phyloP scores from a whole-genome alignment of 2,888 invertebrate species.

The Hetaerina titia region DNA sequence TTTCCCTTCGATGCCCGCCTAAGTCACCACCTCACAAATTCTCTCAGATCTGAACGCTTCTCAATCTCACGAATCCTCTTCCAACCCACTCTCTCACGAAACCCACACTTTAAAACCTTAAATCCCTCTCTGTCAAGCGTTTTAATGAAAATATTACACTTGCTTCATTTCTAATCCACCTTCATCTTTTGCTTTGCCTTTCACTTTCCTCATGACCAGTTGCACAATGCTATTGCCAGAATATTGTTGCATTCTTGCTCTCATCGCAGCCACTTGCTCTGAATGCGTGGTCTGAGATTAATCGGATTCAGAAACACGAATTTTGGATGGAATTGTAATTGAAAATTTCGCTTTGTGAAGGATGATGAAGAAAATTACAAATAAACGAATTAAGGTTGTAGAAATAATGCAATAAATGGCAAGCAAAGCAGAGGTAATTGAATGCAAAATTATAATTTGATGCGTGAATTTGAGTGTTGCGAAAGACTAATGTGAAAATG shows the following conservation, averaged over 20 bases:
- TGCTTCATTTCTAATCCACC: background rate
- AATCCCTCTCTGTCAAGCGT: background rate
- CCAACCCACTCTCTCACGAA: background rate
- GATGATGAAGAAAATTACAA: background rate
- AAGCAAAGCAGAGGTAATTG: too few relatives aligned
- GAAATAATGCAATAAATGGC: too few relatives aligned
- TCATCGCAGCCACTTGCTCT: background rate
- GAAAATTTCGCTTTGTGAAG: background rate
- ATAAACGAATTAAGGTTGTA: too few relatives aligned
- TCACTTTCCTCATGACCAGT: slow-evolving; percentile 23
- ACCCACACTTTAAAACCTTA: background rate
- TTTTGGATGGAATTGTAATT: background rate
- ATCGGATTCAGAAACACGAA: background rate
- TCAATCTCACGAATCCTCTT: background rate
- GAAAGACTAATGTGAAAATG: too few relatives aligned
- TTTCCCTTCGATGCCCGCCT: slow-evolving; percentile 37
- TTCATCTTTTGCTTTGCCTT: background rate
- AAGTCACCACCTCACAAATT: background rate
- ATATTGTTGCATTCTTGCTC: slow-evolving; percentile 22
- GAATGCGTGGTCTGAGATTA: background rate
- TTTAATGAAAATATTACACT: background rate
- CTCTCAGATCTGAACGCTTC: background rate
- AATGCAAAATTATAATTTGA: too few relatives aligned
- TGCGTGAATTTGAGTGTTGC: too few relatives aligned
- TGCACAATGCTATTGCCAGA: slow-evolving; percentile 44